A percentile compares a stretch with the other conserved stretches of the same genome.
Conservation (phyloP, 2,888 invertebrate genomes). For the Siphlonurus alternatus region DNA sequence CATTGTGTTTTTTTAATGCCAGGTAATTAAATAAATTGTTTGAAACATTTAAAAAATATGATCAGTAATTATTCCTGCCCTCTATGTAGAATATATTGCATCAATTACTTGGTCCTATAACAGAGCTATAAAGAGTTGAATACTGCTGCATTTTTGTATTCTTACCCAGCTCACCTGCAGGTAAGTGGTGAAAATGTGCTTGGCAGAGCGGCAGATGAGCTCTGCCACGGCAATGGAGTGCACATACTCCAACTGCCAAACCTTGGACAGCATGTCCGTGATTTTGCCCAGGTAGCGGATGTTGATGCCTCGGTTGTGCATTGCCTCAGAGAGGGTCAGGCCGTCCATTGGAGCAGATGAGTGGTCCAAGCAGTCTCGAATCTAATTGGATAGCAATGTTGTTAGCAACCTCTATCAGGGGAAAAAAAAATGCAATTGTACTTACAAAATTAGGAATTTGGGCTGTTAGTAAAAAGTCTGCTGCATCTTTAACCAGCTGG, state of each 20-base stretch:
- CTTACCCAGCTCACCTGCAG: constrained; percentile 69
- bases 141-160: no score
- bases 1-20: no score
- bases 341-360: constrained; percentile 93
- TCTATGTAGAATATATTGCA: no score
- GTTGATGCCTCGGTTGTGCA: constrained; percentile 94
- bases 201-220: constrained; percentile 72
- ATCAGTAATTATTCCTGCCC: no score
- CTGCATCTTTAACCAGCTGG: constrained; percentile 84
- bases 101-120: no score
- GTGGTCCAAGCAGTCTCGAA: constrained; percentile 80
- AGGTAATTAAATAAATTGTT: no score
- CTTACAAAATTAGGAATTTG: constrained; percentile 91
- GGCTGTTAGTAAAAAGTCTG: constrained; percentile 79
- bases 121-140: no score
- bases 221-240: constrained; percentile 85
- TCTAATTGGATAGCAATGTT: constrained; percentile 30
- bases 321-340: constrained; percentile 71
- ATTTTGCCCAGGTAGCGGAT: constrained; percentile 92
- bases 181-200: constrained; percentile 84
- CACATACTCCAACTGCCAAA: constrained; percentile 68
- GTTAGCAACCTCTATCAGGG: not conserved
- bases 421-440: constrained; percentile 13
- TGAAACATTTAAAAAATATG: no score
- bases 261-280: constrained; percentile 56